Percentiles rank a stretch among this genome's conserved stretches.
Evolutionary conservation across 2,113 vertebrate species (phyloP).

Genomic region (Labrus mixtus): DNA sequence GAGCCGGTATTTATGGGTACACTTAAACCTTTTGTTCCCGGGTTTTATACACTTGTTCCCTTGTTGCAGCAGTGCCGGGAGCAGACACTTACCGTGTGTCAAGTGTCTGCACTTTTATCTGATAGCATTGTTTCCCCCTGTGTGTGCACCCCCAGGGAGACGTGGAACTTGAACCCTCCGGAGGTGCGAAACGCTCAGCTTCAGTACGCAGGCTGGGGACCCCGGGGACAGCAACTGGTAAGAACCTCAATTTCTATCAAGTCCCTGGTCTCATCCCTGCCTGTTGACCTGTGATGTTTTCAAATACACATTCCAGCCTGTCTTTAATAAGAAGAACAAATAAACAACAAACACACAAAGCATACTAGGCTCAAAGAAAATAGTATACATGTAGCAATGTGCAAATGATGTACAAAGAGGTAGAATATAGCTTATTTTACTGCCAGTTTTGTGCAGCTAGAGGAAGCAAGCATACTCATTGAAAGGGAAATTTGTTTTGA

Average conservation of each 20-base stretch:
- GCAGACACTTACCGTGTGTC: slow-evolving; percentile 3
- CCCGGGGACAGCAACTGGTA: slow-evolving; percentile 96
- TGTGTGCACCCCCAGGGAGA: slow-evolving; percentile 84
- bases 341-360: background rate
- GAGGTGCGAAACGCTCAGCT: slow-evolving; percentile 95
- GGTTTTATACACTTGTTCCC: slow-evolving; percentile 31
- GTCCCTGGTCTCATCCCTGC: background rate
- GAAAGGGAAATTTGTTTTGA: background rate
- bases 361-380: background rate
- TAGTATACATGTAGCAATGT: background rate
- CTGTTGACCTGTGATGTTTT: background rate
- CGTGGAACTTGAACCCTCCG: slow-evolving; percentile 93
- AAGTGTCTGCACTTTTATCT: slow-evolving; percentile 18
- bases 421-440: background rate
- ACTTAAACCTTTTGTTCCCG: slow-evolving; percentile 48
- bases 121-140: slow-evolving; percentile 15
- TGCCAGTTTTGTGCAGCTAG: background rate
- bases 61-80: slow-evolving; percentile 2
- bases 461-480: slow-evolving; percentile 2
- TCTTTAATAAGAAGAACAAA: background rate
- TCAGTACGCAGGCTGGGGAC: slow-evolving; percentile 97
- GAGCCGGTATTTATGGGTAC: slow-evolving; percentile 57
- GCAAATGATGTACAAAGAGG: background rate
- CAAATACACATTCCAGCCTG: background rate
- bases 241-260: slow-evolving; percentile 67